A percentile compares a stretch with the other conserved stretches of the same genome.
Conservation (phyloP, 2,797 vertebrate species). For the Tragelaphus oryx region DNA sequence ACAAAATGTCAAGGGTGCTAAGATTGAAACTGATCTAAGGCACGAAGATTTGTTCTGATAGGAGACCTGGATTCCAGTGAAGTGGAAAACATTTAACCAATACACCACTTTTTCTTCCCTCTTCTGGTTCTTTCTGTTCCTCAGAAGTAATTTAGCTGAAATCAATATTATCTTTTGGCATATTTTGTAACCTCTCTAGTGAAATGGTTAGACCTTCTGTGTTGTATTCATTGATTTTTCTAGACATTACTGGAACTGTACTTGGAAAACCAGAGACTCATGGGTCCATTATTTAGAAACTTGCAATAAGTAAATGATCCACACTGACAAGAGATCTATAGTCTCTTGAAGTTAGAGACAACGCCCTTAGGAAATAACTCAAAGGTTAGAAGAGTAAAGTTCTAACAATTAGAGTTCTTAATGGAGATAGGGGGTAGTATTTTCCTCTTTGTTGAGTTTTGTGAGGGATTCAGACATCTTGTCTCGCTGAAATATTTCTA, state of each 20-base stretch:
- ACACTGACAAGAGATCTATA: not conserved
- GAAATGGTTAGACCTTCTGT: constrained; percentile 25
- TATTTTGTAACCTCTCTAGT: constrained; percentile 14
- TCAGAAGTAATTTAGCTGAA: constrained; percentile 30
- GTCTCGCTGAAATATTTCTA: not conserved
- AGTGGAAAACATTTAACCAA: not conserved
- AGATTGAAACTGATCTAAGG: not conserved
- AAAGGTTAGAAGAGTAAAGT: constrained; percentile 48
- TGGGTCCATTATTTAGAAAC: constrained; percentile 5
- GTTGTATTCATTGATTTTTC: constrained; percentile 30
- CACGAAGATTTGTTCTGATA: not conserved
- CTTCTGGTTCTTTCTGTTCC: not conserved
- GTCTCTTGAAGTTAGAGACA: constrained; percentile 26
- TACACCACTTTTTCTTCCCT: not conserved
- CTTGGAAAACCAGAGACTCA: constrained; percentile 5
- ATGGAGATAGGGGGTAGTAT: not conserved
- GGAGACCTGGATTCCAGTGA: not conserved
- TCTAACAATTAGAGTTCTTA: not conserved
- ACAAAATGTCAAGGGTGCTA: not conserved
- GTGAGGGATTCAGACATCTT: not conserved
- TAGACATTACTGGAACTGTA: constrained; percentile 3
- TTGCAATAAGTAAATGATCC: not conserved
- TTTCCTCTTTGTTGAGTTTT: constrained; percentile 4
- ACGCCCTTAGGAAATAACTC: constrained; percentile 28
- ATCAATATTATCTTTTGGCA: not conserved